These are phyloP conservation scores for Sternarchorhynchus goeldii DNA, from an alignment of 2,797 vertebrate species.

Conservation along the genomic window DNA sequence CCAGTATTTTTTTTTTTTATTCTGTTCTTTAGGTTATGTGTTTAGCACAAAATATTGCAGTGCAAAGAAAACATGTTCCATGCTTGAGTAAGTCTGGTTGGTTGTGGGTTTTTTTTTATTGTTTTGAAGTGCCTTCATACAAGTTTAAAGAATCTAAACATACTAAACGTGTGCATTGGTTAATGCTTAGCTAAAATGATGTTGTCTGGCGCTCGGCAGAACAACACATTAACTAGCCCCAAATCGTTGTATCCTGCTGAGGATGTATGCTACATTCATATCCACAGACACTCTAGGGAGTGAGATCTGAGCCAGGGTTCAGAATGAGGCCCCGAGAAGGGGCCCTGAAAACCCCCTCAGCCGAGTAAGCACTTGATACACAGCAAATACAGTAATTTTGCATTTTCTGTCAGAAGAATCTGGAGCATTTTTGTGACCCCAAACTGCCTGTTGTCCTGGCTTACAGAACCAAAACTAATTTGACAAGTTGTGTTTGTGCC, in stretches of 20 bases:
- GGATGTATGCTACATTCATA: conserved; percentile 27
- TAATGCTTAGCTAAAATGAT: not conserved
- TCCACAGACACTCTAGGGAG: conserved; percentile 27
- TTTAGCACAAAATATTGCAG: not conserved
- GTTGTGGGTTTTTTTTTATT: not conserved
- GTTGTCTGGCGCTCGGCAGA: not conserved
- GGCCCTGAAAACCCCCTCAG: conserved; percentile 11
- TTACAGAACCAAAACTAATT: conserved; percentile 72
- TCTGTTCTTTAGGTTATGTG: not conserved
- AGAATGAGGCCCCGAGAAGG: conserved; percentile 25
- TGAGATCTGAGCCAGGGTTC: conserved; percentile 13
- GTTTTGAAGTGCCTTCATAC: not conserved
- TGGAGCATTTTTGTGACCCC: conserved; percentile 67
- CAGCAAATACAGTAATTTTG: conserved; percentile 50
- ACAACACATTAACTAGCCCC: conserved; percentile 23
- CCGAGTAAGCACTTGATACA: conserved; percentile 24
- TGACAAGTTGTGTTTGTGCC: conserved; percentile 53
- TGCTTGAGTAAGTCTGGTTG: not conserved
- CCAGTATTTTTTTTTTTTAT: conserved; percentile 5
- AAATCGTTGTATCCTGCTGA: conserved; percentile 19
- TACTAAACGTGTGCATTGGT: not conserved
- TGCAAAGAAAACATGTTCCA: not conserved
- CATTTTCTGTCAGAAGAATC: conserved; percentile 63
- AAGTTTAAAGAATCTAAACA: not conserved
- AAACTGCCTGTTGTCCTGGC: conserved; percentile 64